Evolutionary conservation across 2,888 invertebrate genomes (phyloP).

Genomic region (Spialia ferax): DNA sequence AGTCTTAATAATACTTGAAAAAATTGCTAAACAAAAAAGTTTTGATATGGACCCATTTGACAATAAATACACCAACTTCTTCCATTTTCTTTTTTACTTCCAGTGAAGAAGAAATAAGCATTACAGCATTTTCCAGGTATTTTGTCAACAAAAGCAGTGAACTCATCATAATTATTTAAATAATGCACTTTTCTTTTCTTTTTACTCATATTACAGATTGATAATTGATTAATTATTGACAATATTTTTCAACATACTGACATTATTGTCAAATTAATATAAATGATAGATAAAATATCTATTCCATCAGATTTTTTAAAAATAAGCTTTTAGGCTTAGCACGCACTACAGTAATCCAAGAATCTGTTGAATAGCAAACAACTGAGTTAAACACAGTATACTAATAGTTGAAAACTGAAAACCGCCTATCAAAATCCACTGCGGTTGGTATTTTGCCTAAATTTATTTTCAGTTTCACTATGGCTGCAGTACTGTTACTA

Average conservation of each 20-base stretch:
- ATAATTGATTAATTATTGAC: background rate
- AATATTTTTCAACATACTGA: background rate
- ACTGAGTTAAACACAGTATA: too few species aligned
- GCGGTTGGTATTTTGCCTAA: too few species aligned
- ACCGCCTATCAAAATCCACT: too few species aligned
- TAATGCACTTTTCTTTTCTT: constrained; percentile 52
- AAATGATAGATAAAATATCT: background rate
- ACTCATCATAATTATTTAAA: constrained; percentile 65
- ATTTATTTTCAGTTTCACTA: too few species aligned
- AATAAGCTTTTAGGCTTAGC: too few species aligned
- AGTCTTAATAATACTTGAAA: background rate
- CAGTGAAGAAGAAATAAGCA: constrained; percentile 78
- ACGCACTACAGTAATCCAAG: too few species aligned
- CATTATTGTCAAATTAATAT: background rate
- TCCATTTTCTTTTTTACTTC: constrained; percentile 86
- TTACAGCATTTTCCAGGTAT: constrained; percentile 57
- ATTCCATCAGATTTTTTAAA: too few species aligned
- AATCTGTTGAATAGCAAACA: too few species aligned
- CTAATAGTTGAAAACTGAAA: too few species aligned
- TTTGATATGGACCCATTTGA: constrained; percentile 61
- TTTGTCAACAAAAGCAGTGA: constrained; percentile 58
- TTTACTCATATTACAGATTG: constrained; percentile 42
- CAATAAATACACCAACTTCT: constrained; percentile 92
- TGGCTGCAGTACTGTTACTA: too few species aligned
- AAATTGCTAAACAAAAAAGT: constrained; percentile 15